A percentile compares a stretch with the other conserved stretches of the same genome.
phyloP scores from a whole-genome alignment of 2,797 vertebrate genomes.

The Mormyrus hasselquistii region DNA sequence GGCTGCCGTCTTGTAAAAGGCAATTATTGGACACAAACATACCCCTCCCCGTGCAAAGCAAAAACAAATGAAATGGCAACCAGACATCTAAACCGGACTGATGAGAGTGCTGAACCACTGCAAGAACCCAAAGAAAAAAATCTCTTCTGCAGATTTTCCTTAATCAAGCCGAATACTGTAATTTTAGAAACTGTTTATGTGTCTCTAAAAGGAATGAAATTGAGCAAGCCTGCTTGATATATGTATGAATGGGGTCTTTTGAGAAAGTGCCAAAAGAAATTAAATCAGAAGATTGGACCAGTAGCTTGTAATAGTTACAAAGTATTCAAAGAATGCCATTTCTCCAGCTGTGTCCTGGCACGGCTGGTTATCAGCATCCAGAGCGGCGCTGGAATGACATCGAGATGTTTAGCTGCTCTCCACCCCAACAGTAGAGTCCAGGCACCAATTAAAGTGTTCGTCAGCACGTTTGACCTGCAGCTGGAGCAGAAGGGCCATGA shows the following conservation, averaged over 20 bases:
- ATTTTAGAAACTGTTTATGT: conserved; percentile 3
- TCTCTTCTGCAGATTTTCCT: neutral
- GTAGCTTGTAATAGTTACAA: neutral
- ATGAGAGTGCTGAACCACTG: neutral
- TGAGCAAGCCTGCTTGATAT: neutral
- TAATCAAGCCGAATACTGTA: neutral
- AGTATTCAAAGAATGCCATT: neutral
- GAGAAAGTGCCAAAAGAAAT: neutral
- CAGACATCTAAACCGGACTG: neutral
- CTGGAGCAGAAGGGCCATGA: neutral
- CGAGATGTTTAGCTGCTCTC: neutral
- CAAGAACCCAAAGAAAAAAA: neutral
- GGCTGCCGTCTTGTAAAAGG: neutral
- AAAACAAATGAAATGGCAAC: neutral
- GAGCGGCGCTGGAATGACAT: conserved; percentile 13
- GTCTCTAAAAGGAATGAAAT: neutral
- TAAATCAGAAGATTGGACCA: neutral
- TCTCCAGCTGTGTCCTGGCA: conserved; percentile 9
- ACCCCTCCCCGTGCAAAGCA: neutral
- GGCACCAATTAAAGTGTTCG: neutral
- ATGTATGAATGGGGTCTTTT: neutral
- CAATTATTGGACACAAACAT: neutral
- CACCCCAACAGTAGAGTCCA: neutral
- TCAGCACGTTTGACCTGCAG: neutral
- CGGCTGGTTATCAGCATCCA: conserved; percentile 15